Evolutionary conservation across 2,113 vertebrate genomes (phyloP).

Genomic region (Ptyas mucosa): DNA sequence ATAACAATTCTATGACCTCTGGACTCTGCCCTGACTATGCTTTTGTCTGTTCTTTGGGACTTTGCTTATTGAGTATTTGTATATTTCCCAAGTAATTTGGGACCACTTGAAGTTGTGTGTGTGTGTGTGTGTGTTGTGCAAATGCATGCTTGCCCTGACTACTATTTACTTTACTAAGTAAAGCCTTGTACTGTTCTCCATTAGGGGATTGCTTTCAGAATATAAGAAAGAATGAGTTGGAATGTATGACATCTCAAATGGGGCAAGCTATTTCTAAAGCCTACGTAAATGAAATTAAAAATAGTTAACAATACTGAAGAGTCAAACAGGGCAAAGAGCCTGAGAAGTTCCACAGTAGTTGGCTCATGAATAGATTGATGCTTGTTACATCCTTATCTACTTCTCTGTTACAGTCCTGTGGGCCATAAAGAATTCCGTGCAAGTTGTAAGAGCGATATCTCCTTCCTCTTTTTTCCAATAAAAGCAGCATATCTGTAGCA

Average conservation of each 20-base stretch:
- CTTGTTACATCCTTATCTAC: not conserved
- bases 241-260: not conserved
- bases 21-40: not conserved
- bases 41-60: not conserved
- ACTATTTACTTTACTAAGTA: not conserved
- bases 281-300: not conserved
- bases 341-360: not conserved
- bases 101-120: not conserved
- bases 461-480: not conserved
- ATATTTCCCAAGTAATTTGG: not conserved
- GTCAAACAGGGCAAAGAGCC: not conserved
- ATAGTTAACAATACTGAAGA: not conserved
- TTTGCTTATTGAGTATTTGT: not conserved
- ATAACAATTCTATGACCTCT: not conserved
- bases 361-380: not conserved
- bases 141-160: not conserved
- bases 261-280: not conserved
- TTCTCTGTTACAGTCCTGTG: not conserved
- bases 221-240: not conserved
- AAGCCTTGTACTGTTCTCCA: not conserved
- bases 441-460: not conserved
- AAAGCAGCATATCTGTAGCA: not conserved
- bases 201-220: not conserved
- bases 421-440: not conserved
- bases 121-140: not conserved